A percentile compares a stretch with the other conserved stretches of the same genome.
These are phyloP conservation scores for Macaca nemestrina DNA, from an alignment of 2,113 vertebrate species.

Conservation along the genomic window DNA sequence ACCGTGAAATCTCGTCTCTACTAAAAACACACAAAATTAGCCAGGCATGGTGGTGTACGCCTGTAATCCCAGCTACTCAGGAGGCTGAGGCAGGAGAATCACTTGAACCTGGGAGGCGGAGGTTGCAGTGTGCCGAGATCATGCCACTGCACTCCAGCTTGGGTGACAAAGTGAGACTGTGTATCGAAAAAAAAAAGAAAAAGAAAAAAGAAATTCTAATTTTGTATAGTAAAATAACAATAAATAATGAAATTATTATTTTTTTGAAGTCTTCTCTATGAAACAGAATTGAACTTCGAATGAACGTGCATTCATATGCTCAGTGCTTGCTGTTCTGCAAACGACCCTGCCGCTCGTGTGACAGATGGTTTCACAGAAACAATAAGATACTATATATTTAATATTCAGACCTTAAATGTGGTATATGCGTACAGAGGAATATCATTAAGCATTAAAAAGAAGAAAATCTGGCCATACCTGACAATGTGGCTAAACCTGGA, in stretches of 20 bases:
- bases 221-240: not conserved
- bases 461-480: not conserved
- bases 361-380: not conserved
- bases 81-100: no score
- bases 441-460: not conserved
- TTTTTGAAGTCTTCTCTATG: not conserved
- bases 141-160: accelerated
- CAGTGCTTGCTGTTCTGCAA: accelerated
- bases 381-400: no score
- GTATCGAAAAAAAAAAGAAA: no score
- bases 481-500: not conserved
- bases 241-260: not conserved
- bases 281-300: not conserved
- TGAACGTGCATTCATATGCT: accelerated
- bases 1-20: no score
- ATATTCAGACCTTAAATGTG: not conserved
- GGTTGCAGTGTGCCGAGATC: accelerated
- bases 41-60: accelerated
- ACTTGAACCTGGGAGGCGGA: no score
- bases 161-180: accelerated
- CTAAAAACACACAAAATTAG: no score
- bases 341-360: accelerated
- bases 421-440: accelerated
- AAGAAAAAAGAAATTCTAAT: not conserved
- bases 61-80: accelerated